A percentile compares a stretch with the other conserved stretches of the same genome.
These are phyloP conservation scores for Phodopus roborovskii DNA, from an alignment of 2,113 vertebrate genomes.

Conservation along the genomic window DNA sequence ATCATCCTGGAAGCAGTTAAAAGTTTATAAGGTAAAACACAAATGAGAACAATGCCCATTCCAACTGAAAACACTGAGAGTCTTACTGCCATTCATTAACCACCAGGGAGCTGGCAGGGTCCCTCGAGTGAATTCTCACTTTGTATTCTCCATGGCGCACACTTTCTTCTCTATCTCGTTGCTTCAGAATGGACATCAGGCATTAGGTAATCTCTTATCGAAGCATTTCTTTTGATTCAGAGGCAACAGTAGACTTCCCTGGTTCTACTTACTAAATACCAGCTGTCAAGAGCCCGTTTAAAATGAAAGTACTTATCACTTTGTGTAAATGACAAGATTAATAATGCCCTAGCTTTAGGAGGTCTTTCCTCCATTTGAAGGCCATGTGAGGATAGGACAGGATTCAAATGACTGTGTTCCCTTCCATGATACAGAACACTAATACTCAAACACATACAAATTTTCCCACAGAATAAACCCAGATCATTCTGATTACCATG, in stretches of 20 bases:
- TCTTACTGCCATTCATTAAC: conserved; percentile 38
- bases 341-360: conserved; percentile 62
- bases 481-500: conserved; percentile 33
- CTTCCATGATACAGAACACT: conserved; percentile 29
- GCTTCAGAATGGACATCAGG: conserved; percentile 35
- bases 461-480: conserved; percentile 6
- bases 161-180: conserved; percentile 52
- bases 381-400: conserved; percentile 77
- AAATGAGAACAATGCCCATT: conserved; percentile 75
- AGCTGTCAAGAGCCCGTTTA: conserved; percentile 67
- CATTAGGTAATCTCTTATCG: conserved; percentile 69
- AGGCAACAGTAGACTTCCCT: conserved; percentile 53
- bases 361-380: conserved; percentile 67
- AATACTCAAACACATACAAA: neutral
- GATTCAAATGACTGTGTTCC: neutral
- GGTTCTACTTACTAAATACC: conserved; percentile 60
- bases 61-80: conserved; percentile 68
- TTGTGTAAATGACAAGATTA: conserved; percentile 72
- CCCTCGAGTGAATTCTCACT: conserved; percentile 30
- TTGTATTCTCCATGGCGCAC: conserved; percentile 28
- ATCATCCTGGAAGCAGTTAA: conserved; percentile 78
- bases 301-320: conserved; percentile 74
- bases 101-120: conserved; percentile 66
- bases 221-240: conserved; percentile 68
- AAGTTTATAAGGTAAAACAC: conserved; percentile 77